phyloP scores from a whole-genome alignment of 2,888 invertebrate species.

The Stenurella melanura region DNA sequence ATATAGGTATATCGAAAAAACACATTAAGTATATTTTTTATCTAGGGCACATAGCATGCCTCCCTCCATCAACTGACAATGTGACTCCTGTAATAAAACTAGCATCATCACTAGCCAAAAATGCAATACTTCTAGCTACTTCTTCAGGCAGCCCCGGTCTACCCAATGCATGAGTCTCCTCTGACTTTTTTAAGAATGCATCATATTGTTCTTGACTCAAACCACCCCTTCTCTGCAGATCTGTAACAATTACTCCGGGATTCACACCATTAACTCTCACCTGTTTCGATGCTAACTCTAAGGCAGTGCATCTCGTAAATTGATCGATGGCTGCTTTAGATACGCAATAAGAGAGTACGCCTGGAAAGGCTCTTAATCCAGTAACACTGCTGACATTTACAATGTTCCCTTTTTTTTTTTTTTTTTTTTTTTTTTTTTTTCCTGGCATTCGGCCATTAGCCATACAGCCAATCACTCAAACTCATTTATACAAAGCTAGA shows the following conservation, averaged over 20 bases:
- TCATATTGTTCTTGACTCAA: conserved; percentile 89
- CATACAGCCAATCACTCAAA: too few species aligned
- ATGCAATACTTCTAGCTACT: conserved; percentile 92
- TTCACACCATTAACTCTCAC: conserved; percentile 94
- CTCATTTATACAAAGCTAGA: too few species aligned
- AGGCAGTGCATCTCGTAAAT: conserved; percentile 92
- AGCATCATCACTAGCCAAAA: conserved; percentile 91
- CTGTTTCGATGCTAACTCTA: conserved; percentile 88
- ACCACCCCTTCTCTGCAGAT: conserved; percentile 91
- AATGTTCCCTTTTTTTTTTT: conserved; percentile 84
- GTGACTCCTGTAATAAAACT: conserved; percentile 94
- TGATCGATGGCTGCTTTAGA: conserved; percentile 97
- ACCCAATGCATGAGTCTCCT: conserved; percentile 94
- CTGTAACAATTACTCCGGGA: conserved; percentile 94
- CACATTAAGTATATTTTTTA: conserved; percentile 72
- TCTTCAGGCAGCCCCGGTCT: conserved; percentile 89
- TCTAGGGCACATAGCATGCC: conserved; percentile 95
- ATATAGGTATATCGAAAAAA: not conserved
- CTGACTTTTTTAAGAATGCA: conserved; percentile 88
- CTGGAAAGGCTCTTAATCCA: conserved; percentile 92
- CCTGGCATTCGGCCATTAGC: too few species aligned
- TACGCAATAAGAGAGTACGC: conserved; percentile 92
- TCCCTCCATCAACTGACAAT: conserved; percentile 94
- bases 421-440: too few species aligned
- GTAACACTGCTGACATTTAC: conserved; percentile 97